Evolutionary conservation across 2,113 vertebrate genomes (phyloP).

Genomic region (Ranitomeya variabilis): DNA sequence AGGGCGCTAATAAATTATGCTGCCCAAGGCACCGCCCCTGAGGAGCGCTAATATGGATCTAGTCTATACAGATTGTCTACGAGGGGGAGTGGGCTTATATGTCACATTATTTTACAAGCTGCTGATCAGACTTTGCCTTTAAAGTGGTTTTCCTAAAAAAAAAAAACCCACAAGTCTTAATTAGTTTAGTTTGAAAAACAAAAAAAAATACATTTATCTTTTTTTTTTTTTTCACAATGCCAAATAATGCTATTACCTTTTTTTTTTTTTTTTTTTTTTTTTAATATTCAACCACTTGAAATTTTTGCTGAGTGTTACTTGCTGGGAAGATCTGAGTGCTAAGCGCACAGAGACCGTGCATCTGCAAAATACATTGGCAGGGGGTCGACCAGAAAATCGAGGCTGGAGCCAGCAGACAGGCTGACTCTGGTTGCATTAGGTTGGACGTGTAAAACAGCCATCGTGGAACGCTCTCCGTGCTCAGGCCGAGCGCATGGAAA

Average conservation of each 20-base stretch:
- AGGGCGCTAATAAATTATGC: too few relatives aligned
- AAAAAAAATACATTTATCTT: too few relatives aligned
- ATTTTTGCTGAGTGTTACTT: background rate
- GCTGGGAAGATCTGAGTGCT: slow-evolving; percentile 6
- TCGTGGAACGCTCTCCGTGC: slow-evolving; percentile 27
- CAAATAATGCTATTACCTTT: background rate
- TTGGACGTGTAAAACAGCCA: slow-evolving; percentile 13
- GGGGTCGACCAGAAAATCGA: slow-evolving; percentile 20
- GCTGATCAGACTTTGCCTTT: too few relatives aligned
- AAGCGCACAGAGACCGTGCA: background rate
- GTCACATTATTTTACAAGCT: too few relatives aligned
- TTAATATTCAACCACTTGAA: background rate
- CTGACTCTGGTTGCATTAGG: slow-evolving; percentile 42
- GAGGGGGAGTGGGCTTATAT: too few relatives aligned
- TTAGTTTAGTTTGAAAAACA: too few relatives aligned
- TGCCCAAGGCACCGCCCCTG: too few relatives aligned
- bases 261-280: too few relatives aligned
- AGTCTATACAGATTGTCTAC: too few relatives aligned
- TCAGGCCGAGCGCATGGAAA: background rate
- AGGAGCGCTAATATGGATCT: too few relatives aligned
- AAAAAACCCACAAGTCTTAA: too few relatives aligned
- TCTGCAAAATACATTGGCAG: slow-evolving; percentile 43
- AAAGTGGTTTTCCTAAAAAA: too few relatives aligned
- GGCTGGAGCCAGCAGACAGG: slow-evolving; percentile 41
- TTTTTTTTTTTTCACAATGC: background rate